A percentile compares a stretch with the other conserved stretches of the same genome.
phyloP scores from a whole-genome alignment of 2,888 invertebrate species.

The Seira musarum region DNA sequence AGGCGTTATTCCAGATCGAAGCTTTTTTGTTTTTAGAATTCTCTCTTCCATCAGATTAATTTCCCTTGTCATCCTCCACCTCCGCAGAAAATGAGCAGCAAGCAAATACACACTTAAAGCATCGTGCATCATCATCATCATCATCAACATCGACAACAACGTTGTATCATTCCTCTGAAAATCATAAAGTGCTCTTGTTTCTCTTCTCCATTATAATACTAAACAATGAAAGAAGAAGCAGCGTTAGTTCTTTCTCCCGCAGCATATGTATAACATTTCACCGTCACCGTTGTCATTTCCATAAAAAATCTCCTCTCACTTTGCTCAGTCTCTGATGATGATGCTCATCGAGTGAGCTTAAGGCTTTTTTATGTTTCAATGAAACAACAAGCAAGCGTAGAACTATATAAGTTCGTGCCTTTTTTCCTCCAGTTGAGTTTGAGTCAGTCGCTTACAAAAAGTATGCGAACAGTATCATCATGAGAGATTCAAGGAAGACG shows the following conservation, averaged over 20 bases:
- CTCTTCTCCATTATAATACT: background rate
- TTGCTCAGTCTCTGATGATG: constrained; percentile 11
- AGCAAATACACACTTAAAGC: constrained; percentile 34
- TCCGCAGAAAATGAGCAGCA: constrained; percentile 44
- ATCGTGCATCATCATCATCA: constrained; percentile 39
- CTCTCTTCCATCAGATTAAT: constrained; percentile 46
- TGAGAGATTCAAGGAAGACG: background rate
- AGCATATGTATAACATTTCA: background rate
- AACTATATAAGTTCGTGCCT: too few species aligned
- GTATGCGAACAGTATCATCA: constrained; percentile 49
- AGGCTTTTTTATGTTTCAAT: background rate
- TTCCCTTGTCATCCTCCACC: constrained; percentile 30
- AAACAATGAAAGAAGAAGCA: constrained; percentile 32
- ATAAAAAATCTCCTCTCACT: constrained; percentile 15
- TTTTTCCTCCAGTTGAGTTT: constrained; percentile 42
- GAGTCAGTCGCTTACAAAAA: constrained; percentile 46
- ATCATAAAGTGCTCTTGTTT: constrained; percentile 48
- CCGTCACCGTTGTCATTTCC: background rate
- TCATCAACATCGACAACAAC: too few species aligned
- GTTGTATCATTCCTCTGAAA: constrained; percentile 33
- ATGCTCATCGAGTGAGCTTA: background rate
- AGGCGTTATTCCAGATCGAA: too few species aligned
- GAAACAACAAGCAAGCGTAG: background rate
- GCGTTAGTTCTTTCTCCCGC: background rate
- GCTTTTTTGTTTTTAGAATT: constrained; percentile 23